A percentile compares a stretch with the other conserved stretches of the same genome.
These are phyloP conservation scores for Coleophora flavipennella DNA, from an alignment of 2,888 invertebrate species.

Conservation along the genomic window DNA sequence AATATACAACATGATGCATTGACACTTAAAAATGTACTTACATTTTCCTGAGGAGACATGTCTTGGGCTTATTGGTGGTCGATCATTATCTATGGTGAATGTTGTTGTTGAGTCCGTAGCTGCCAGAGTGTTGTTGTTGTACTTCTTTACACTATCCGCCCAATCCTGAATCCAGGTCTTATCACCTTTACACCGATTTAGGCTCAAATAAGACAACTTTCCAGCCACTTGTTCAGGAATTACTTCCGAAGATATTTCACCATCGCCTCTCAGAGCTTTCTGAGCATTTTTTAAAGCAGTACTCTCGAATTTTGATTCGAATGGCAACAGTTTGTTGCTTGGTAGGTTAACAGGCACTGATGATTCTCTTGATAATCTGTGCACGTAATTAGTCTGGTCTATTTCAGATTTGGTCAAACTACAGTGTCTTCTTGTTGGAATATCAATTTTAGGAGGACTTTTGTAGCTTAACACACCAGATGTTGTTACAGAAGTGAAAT, in stretches of 20 bases:
- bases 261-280: conserved; percentile 43
- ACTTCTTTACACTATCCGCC: conserved; percentile 75
- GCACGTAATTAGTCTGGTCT: conserved; percentile 75
- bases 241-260: conserved; percentile 31
- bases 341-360: conserved; percentile 59
- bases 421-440: conserved; percentile 55
- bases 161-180: conserved; percentile 77
- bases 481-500: conserved; percentile 80
- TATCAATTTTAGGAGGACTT: conserved; percentile 37
- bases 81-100: conserved; percentile 34
- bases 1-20: too few relatives aligned
- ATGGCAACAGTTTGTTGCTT: conserved; percentile 33
- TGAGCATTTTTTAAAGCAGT: conserved; percentile 53
- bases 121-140: conserved; percentile 49
- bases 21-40: too few relatives aligned
- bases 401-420: conserved; percentile 80
- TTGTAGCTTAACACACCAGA: conserved; percentile 78
- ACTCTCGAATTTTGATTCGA: conserved; percentile 52
- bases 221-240: conserved; percentile 53
- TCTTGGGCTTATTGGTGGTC: conserved; percentile 57
- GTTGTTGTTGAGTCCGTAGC: conserved; percentile 28
- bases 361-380: conserved; percentile 52
- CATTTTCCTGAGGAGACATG: conserved; percentile 43
- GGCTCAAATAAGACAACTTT: conserved; percentile 55
- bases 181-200: conserved; percentile 65